Base-by-base conservation (phyloP, 2,888 invertebrate species). In the Hemaris fuciformis region DNA sequence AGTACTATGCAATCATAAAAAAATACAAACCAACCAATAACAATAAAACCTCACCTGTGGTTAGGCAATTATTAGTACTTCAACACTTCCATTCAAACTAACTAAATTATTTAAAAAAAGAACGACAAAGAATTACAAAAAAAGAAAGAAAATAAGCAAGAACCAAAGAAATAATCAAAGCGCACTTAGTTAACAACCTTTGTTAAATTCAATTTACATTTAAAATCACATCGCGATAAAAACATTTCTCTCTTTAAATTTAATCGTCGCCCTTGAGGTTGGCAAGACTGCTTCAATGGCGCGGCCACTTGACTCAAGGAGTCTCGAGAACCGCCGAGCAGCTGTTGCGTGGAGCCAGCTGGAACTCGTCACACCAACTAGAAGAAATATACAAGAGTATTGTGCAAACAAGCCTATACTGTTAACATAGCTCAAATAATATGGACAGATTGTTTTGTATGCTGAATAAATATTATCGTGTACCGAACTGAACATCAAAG, bases 261-360 rank as follows among this genome's bases (percentile, higher is more conserved):
- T 66, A 60, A 71, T 72, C 68, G 68, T 60, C 60, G 70, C 69
- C 70, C 73, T 72, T 70, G 70, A 75, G 63, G 70, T 75, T 76
- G 61, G 74, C 71, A 61, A 57, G 65, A 76, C 60, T 60, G 41
- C 22, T 60, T 46, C 23, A 48, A 60, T 60, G 53, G 53, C 53
- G 53, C 38, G 63, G 64, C 59, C 61, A 64, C 72, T 71, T 72
- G 71, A 72, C 68, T 68, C 62, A 68, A 66, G 66, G 63, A 70
- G 67, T 69, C 69, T 73, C 69, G 53, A 71, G 69, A 70, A 70
- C 63, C 62, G n/a, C 67, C 20, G 59, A 61, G 62, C 73, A 73
- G 71, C 71, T 73, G 73, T 66, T 59, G 56, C 68, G 64, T 58
- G 23, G n/a, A 38, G 64, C 69, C 73, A 71, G 73, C 71, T 71